These are phyloP conservation scores for Geotrupes spiniger DNA, from an alignment of 2,888 invertebrate species.

Conservation along the genomic window DNA sequence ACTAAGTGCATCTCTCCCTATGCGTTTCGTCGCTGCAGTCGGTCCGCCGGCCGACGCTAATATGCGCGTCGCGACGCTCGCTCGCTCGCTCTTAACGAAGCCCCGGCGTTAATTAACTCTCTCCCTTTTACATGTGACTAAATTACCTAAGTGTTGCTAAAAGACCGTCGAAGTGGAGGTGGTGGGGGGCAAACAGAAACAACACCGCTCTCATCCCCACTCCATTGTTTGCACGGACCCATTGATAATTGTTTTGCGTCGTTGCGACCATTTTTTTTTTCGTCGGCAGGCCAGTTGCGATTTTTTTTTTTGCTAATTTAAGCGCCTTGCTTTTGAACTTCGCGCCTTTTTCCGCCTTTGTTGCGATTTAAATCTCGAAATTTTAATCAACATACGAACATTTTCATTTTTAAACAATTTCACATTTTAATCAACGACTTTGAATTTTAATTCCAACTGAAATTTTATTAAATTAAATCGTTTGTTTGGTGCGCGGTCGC, in stretches of 20 bases:
- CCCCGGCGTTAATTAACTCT: constrained; percentile 34
- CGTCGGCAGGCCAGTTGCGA: neutral
- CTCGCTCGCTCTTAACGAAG: constrained; percentile 30
- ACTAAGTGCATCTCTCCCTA: constrained; percentile 42
- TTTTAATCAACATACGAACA: no score
- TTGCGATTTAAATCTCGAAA: neutral
- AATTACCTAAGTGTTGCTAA: constrained; percentile 26
- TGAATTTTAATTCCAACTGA: no score
- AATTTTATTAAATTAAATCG: no score
- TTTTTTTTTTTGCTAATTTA: neutral
- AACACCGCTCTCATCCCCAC: neutral
- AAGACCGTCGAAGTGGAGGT: constrained; percentile 7
- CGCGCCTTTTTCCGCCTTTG: neutral
- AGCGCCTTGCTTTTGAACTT: neutral
- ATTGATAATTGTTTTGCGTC: constrained; percentile 8
- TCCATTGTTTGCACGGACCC: constrained; percentile 2
- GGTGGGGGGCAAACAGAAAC: constrained; percentile 14
- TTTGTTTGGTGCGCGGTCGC: no score
- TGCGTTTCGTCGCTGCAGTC: constrained; percentile 2
- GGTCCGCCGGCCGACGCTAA: constrained; percentile 13
- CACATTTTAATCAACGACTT: no score
- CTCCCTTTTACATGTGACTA: constrained; percentile 31
- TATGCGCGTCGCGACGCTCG: constrained; percentile 8
- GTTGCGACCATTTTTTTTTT: constrained; percentile 1
- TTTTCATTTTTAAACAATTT: no score